phyloP scores from a whole-genome alignment of 2,888 invertebrate genomes.

The Hypomecis punctinalis region DNA sequence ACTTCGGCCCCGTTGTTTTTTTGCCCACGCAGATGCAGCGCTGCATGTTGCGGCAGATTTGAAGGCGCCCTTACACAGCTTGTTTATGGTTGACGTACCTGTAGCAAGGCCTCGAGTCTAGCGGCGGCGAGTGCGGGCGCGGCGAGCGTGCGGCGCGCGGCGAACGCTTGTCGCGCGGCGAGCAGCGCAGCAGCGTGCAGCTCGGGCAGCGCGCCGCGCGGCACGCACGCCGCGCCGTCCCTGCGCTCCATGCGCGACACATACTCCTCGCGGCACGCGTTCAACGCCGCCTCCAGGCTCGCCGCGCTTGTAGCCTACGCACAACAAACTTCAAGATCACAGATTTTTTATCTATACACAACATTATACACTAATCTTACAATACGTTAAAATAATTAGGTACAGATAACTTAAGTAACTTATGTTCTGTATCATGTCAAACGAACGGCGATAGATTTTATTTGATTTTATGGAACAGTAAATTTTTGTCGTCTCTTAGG shows the following conservation, averaged over 20 bases:
- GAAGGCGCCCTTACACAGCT: too few species aligned
- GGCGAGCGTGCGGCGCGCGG: conserved; percentile 46
- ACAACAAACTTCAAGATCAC: not conserved
- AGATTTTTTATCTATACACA: not conserved
- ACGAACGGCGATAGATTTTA: too few species aligned
- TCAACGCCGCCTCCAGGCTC: conserved; percentile 45
- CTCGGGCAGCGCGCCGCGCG: conserved; percentile 13
- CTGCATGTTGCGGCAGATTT: too few species aligned
- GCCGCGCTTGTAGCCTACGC: conserved; percentile 24
- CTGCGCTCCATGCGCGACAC: conserved; percentile 26
- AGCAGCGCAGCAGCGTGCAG: conserved; percentile 80
- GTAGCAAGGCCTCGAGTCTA: conserved; percentile 8
- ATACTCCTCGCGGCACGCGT: conserved; percentile 29
- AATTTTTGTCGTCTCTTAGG: too few species aligned
- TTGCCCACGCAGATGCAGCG: too few species aligned
- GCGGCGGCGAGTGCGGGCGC: conserved; percentile 7
- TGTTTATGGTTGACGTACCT: conserved; percentile 15
- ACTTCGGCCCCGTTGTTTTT: too few species aligned
- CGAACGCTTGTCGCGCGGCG: conserved; percentile 82
- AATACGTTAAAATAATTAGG: too few species aligned
- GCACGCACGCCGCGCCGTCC: conserved; percentile 79
- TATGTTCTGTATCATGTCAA: too few species aligned
- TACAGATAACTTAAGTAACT: too few species aligned
- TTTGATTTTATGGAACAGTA: too few species aligned
- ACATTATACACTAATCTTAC: conserved; percentile 1